phyloP scores from a whole-genome alignment of 2,797 vertebrate species.

The Lemur catta region DNA sequence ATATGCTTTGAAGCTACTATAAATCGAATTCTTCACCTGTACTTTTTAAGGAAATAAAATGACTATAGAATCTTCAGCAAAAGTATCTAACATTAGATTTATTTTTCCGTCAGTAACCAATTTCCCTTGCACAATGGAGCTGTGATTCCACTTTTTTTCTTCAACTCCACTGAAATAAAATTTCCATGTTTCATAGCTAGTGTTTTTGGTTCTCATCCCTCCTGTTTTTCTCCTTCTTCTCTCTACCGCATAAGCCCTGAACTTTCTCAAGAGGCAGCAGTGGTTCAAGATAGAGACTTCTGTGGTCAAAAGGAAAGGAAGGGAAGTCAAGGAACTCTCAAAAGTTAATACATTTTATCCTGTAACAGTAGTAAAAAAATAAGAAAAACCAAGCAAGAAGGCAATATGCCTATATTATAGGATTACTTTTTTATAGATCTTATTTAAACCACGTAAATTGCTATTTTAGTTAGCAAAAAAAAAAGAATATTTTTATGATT shows the following conservation, averaged over 20 bases:
- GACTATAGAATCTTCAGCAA: not conserved
- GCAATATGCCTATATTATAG: no score
- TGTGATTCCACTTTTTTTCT: not conserved
- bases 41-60: not conserved
- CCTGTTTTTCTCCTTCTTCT: not conserved
- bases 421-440: not conserved
- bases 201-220: not conserved
- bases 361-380: not conserved
- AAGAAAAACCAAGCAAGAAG: not conserved
- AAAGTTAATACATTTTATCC: not conserved
- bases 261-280: not conserved
- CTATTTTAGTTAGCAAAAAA: not conserved
- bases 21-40: not conserved
- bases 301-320: not conserved
- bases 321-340: not conserved
- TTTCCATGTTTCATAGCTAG: rapidly evolving
- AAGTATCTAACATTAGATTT: not conserved
- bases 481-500: not conserved
- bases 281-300: not conserved
- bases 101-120: not conserved
- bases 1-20: not conserved
- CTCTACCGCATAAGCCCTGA: not conserved
- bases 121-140: not conserved
- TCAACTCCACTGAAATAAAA: not conserved
- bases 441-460: not conserved